These are phyloP conservation scores for Nomada goodeniana DNA, from an alignment of 2,888 invertebrate genomes.

Conservation along the genomic window DNA sequence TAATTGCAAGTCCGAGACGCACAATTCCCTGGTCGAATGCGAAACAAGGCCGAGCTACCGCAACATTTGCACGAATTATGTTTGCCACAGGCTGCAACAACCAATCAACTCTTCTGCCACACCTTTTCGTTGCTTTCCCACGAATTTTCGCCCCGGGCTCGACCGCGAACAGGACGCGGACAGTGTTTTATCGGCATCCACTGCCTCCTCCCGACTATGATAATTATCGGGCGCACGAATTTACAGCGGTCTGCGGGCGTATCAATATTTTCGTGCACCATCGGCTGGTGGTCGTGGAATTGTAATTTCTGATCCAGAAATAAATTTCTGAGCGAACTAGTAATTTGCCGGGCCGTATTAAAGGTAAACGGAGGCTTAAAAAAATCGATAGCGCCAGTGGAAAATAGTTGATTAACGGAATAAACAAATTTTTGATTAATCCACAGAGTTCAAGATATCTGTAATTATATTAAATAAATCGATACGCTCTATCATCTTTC, in stretches of 20 bases:
- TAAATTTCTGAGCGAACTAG: background rate
- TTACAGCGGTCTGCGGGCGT: background rate
- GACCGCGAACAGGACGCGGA: background rate
- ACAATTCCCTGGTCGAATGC: constrained; percentile 34
- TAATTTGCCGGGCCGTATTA: background rate
- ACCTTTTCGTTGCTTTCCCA: background rate
- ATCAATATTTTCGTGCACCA: background rate
- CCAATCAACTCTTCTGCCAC: background rate
- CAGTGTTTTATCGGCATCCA: background rate
- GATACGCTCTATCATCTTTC: no score
- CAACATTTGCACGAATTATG: constrained; percentile 40
- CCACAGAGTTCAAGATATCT: no score
- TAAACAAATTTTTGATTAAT: no score
- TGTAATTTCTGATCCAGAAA: background rate
- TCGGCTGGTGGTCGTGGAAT: background rate
- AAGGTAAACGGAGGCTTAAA: no score
- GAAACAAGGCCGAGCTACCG: constrained; percentile 22
- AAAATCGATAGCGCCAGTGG: no score
- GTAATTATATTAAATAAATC: no score
- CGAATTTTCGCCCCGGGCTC: constrained; percentile 1
- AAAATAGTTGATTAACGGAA: no score
- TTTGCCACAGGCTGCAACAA: constrained; percentile 13
- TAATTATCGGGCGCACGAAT: constrained; percentile 13
- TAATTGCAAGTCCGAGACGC: constrained; percentile 41
- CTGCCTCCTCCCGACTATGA: background rate